These are phyloP conservation scores for Dryobota labecula DNA, from an alignment of 2,888 invertebrate genomes.

Conservation along the genomic window DNA sequence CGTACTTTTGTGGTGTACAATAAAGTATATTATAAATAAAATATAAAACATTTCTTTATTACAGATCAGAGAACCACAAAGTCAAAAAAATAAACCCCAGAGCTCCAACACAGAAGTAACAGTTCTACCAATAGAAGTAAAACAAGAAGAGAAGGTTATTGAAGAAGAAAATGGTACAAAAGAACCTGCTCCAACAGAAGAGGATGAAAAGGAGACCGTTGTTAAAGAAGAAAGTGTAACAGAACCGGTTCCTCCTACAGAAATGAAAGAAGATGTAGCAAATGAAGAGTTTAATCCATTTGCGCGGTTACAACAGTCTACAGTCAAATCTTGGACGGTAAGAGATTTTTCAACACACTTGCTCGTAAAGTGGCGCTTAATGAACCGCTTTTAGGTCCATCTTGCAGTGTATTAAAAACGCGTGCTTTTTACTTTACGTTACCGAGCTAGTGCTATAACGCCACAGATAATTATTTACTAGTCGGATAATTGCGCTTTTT, in stretches of 20 bases:
- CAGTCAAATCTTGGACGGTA: constrained; percentile 47
- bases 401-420: too few species aligned
- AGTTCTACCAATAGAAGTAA: background rate
- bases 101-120: background rate
- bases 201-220: background rate
- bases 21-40: too few species aligned
- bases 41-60: too few species aligned
- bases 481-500: too few species aligned
- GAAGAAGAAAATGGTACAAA: background rate
- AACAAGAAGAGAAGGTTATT: background rate
- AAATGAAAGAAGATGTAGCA: background rate
- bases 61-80: constrained; percentile 23
- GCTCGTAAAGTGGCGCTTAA: too few species aligned
- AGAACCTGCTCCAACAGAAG: background rate
- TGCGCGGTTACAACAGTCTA: constrained; percentile 10
- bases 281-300: constrained; percentile 28
- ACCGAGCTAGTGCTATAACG: too few species aligned
- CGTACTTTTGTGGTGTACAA: too few species aligned
- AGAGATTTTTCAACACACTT: background rate
- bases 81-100: background rate
- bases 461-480: too few species aligned
- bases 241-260: background rate
- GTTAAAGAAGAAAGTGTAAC: background rate
- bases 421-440: too few species aligned
- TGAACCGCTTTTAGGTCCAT: too few species aligned